Percentiles rank a stretch among this genome's conserved stretches.
These are phyloP conservation scores for Apteryx owenii DNA, from an alignment of 2,113 vertebrate species.

Conservation along the genomic window DNA sequence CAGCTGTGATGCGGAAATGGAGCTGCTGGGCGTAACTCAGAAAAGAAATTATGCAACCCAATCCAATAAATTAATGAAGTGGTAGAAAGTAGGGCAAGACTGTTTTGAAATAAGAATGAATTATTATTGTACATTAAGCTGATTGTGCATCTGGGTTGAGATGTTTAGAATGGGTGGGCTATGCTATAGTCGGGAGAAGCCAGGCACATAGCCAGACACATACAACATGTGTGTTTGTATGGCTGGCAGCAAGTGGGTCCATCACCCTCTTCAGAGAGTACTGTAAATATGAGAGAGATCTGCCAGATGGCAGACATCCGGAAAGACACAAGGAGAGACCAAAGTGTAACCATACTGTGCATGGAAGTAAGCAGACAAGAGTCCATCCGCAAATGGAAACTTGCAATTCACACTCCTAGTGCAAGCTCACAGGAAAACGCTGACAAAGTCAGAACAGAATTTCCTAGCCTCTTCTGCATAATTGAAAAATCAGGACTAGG, in stretches of 20 bases:
- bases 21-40: background rate
- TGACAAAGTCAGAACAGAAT: background rate
- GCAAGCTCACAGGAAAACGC: fast-evolving
- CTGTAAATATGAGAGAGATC: background rate
- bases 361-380: background rate
- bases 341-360: fast-evolving
- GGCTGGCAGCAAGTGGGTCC: background rate
- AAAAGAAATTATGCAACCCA: background rate
- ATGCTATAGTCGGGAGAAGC: background rate
- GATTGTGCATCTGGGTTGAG: background rate
- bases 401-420: background rate
- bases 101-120: background rate
- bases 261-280: fast-evolving
- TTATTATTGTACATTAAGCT: background rate
- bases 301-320: constrained; percentile 28
- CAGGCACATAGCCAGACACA: background rate
- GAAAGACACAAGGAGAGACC: background rate
- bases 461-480: background rate
- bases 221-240: constrained; percentile 25
- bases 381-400: background rate
- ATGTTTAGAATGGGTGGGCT: background rate
- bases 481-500: background rate
- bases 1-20: fast-evolving
- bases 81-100: background rate
- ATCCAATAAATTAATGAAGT: background rate